Base-by-base conservation (phyloP, 2,797 vertebrate genomes). In the Pipistrellus pipistrellus region DNA sequence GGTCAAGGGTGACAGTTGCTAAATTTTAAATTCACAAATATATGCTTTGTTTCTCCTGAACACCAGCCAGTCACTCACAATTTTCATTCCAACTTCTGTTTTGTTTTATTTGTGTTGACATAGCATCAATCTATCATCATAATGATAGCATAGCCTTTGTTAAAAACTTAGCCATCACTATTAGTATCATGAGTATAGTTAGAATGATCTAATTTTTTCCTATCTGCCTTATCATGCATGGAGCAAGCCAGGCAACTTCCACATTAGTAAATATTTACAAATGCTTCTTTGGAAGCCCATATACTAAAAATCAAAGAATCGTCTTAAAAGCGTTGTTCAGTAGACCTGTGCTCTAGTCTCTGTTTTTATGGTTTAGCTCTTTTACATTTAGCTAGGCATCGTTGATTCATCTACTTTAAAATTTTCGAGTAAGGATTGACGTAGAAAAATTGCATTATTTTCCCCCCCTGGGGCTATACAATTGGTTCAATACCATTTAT, bases 131-230 rank as follows among this genome's bases (percentile, higher is more conserved):
- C 23, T 85, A 44, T 72, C 48, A 64, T 41, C 10, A 25, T 53
- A 21, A 59, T 90, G 18, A 32, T 51, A 91, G 62, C 32, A 68
- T 4, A 91, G 59, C 48, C 53, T 93, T 51, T 81, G 38, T 53
- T 72, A 77, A 23, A 64, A 85, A 38, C 59, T 85, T 75, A 90
- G 15, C 84, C 12, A 92, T 78, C 89, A 75, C 23, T 64, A 0
- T 87, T 75, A 75, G 25, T 32, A n/a, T 90, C 23, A 23, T 68
- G 48, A 76, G 48, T 91, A 81, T 68, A 69, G 82, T 95, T 85
- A 62, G 23, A 72, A 46, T 75, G 66, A 46, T 88, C n/a, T 14
- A 14, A 59, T 69, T 82, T 32, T 85, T 91, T 91, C 25, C 44
- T 59, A 15, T 68, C 7, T 72, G 13, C 2, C 15, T 85, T 72